A percentile compares a stretch with the other conserved stretches of the same genome.
Conservation (phyloP, 2,113 vertebrate genomes). For the Dendropsophus ebraccatus region DNA sequence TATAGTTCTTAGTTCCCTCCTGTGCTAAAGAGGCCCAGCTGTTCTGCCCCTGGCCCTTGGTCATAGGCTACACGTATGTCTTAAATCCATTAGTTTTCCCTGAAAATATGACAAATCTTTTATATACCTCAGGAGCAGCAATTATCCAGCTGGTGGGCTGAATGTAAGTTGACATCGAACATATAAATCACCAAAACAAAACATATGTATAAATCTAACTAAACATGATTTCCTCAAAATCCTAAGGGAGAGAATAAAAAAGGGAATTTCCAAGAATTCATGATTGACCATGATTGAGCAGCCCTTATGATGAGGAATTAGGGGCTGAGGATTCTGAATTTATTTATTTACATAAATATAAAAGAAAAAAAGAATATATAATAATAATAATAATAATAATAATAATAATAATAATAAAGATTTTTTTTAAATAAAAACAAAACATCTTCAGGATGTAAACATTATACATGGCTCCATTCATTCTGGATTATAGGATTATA, state of each 20-base stretch:
- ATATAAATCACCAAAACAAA: constrained; percentile 8
- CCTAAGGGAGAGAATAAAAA: neutral
- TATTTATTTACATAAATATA: too few species aligned
- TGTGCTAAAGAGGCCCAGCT: neutral
- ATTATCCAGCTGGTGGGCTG: constrained; percentile 3
- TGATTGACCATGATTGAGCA: neutral
- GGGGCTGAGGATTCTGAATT: too few species aligned
- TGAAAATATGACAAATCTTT: neutral
- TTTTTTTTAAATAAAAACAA: too few species aligned
- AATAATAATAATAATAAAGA: too few species aligned
- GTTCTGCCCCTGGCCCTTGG: neutral
- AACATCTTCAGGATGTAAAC: too few species aligned
- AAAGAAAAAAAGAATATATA: too few species aligned
- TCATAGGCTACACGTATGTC: neutral
- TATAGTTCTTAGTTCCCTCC: neutral
- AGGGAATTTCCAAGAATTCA: neutral
- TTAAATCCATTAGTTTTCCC: neutral
- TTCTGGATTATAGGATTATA: too few species aligned
- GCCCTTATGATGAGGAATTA: neutral
- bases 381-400: too few species aligned
- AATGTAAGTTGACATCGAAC: neutral
- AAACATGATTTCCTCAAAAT: neutral
- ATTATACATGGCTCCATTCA: too few species aligned
- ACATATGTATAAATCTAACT: constrained; percentile 11
- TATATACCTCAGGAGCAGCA: neutral